A percentile compares a stretch with the other conserved stretches of the same genome.
Conservation (phyloP, 2,797 vertebrate species). For the Lagocephalus sceleratus region DNA sequence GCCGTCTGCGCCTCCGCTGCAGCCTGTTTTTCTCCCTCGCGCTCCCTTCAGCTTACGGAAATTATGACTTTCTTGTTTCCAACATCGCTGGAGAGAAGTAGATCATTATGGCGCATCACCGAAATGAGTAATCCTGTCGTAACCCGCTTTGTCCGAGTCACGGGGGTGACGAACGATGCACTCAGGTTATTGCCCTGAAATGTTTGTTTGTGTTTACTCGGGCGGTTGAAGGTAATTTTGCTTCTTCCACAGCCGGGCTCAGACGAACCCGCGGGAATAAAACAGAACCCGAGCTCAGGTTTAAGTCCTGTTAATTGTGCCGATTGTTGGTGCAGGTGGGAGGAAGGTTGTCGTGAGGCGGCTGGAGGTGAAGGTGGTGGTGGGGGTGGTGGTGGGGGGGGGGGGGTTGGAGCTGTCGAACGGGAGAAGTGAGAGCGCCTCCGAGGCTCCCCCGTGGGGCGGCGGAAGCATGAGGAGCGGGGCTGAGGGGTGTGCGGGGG, state of each 20-base stretch:
- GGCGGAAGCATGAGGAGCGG: conserved; percentile 75
- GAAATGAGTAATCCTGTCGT: conserved; percentile 7
- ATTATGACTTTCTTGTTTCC: conserved; percentile 58
- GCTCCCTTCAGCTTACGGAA: conserved; percentile 56
- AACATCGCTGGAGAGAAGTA: conserved; percentile 19
- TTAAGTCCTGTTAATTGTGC: conserved; percentile 33
- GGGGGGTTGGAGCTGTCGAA: conserved; percentile 29
- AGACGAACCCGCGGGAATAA: background rate
- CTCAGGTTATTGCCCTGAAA: too few relatives aligned
- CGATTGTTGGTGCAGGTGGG: conserved; percentile 31
- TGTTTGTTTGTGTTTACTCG: too few relatives aligned
- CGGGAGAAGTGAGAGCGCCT: conserved; percentile 47
- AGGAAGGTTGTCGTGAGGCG: conserved; percentile 39
- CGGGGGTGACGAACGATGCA: too few relatives aligned
- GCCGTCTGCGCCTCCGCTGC: conserved; percentile 43
- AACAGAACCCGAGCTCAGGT: background rate
- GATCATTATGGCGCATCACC: conserved; percentile 24
- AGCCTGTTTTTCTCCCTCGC: conserved; percentile 37
- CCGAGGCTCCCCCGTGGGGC: conserved; percentile 48
- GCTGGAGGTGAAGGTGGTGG: conserved; percentile 2
- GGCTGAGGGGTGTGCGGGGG: conserved; percentile 73
- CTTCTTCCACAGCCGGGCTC: too few relatives aligned
- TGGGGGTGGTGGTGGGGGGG: background rate
- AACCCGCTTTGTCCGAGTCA: too few relatives aligned
- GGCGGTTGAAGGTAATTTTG: too few relatives aligned